Evolutionary conservation across 2,797 vertebrate species (phyloP), one percentile per base, ranked within the genome.

Genomic region (Coilia nasus): DNA sequence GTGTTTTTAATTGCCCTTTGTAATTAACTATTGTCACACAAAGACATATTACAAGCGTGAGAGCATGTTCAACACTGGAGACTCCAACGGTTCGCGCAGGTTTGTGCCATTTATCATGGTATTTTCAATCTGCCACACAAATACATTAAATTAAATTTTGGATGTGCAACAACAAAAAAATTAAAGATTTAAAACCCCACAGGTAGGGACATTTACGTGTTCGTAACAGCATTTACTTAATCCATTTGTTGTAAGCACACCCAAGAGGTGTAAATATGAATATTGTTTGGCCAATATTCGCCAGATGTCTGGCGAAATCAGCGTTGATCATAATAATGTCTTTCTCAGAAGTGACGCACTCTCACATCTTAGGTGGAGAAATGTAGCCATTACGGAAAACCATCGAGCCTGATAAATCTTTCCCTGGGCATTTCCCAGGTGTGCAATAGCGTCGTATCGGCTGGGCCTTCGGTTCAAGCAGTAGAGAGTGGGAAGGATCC

Each of bases 1-100:
- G 67, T 91, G 84, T 91, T 93, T 90, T 89, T 94, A 93, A 94
- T 95, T 93, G 92, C 91, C 91, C 82, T 64, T 90, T 92, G 89
- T 91, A 93, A 94, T 94, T 94, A 92, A 19, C 81, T 81, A 81
- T 84, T 67, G 71, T 85, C 83, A 88, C 83, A 85, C 83, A 89
- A 89, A 91, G 62, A 91, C 89, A 83, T 44, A 90, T 89, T 90
- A 87, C 44, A 81, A 85, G 85, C 82, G 86, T 81, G 86, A 44
- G 71, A 44, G 71, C 71, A 78, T 78, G 71, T 78, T 78, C 71
- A 78, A 78, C 71, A 78, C 71, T 78, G 71, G 71, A 78, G 71
- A 78, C 71, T 44, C 35, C 71, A 78, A 21, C 17, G 17, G 71
- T 17, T 78, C 17, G 15, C 17, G 4, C 71, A 17, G 71, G 35